phyloP scores from a whole-genome alignment of 2,888 invertebrate species.

The Scotopteryx bipunctaria region DNA sequence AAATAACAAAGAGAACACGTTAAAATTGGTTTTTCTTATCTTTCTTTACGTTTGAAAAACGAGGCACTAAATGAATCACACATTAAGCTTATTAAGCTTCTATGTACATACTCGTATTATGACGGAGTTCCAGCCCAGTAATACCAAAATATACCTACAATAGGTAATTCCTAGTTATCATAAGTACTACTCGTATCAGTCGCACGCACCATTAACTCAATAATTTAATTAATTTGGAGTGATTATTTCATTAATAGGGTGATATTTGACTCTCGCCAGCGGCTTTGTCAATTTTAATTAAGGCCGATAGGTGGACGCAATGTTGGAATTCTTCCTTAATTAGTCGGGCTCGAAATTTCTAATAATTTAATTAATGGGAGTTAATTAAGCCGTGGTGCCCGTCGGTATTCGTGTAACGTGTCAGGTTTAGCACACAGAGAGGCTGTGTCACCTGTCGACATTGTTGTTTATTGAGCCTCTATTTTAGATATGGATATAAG shows the following conservation, averaged over 20 bases:
- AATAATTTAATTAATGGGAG: slow-evolving; percentile 82
- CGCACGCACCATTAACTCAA: slow-evolving; percentile 80
- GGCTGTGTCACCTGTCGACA: slow-evolving; percentile 38
- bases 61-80: too few relatives aligned
- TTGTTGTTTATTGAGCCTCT: background rate
- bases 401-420: slow-evolving; percentile 72
- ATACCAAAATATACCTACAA: background rate
- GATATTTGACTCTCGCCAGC: slow-evolving; percentile 78
- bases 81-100: too few relatives aligned
- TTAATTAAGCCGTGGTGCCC: slow-evolving; percentile 70
- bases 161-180: slow-evolving; percentile 9
- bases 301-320: slow-evolving; percentile 79
- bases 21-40: too few relatives aligned
- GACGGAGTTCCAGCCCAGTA: too few relatives aligned
- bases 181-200: slow-evolving; percentile 59
- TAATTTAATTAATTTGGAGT: slow-evolving; percentile 83
- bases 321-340: slow-evolving; percentile 83
- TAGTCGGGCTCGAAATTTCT: slow-evolving; percentile 80
- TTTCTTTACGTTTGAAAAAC: too few relatives aligned
- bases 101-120: too few relatives aligned
- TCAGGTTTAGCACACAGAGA: slow-evolving; percentile 54
- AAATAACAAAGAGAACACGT: too few relatives aligned
- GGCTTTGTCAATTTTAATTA: slow-evolving; percentile 84
- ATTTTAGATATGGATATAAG: too few relatives aligned
- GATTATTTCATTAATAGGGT: slow-evolving; percentile 81